Percentiles rank a stretch among this genome's conserved stretches.
Evolutionary conservation across 2,797 vertebrate genomes (phyloP).

Genomic region (Epinephelus awoara): DNA sequence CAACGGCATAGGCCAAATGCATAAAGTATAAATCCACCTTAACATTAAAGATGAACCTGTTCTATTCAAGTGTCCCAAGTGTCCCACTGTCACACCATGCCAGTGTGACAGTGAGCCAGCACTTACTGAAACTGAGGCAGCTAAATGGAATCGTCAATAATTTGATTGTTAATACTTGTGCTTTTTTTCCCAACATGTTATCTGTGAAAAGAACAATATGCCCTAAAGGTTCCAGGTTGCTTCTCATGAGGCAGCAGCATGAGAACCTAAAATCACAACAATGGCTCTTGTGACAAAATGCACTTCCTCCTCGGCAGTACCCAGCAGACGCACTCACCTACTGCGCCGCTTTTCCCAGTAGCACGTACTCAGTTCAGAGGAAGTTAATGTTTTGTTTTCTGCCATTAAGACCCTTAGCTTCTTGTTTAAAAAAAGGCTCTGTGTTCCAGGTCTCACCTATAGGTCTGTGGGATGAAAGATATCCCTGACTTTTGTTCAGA

Average conservation of each 20-base stretch:
- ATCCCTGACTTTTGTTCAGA: conserved; percentile 47
- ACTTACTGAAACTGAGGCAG: too few relatives aligned
- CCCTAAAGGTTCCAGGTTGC: fast-evolving
- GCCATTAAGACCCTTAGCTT: conserved; percentile 65
- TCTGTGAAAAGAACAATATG: background rate
- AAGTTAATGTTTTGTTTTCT: conserved; percentile 80
- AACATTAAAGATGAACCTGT: too few relatives aligned
- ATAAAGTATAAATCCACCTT: too few relatives aligned
- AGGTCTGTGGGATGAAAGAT: conserved; percentile 49
- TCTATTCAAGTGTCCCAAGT: too few relatives aligned
- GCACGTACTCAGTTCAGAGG: conserved; percentile 62
- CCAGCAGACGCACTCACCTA: conserved; percentile 28
- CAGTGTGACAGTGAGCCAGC: too few relatives aligned
- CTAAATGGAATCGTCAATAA: too few relatives aligned
- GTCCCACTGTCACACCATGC: too few relatives aligned
- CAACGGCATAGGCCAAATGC: too few relatives aligned
- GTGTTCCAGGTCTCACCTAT: conserved; percentile 47
- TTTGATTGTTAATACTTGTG: background rate
- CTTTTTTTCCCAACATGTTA: background rate
- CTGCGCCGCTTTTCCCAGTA: conserved; percentile 55
- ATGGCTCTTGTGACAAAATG: conserved; percentile 38
- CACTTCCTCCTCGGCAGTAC: conserved; percentile 52
- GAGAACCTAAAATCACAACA: conserved; percentile 44
- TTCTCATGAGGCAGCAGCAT: background rate
- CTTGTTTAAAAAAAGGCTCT: conserved; percentile 33